Percentiles rank a stretch among this genome's conserved stretches.
These are phyloP conservation scores for Patella ulyssiponensis DNA, from an alignment of 2,888 invertebrate species.

Conservation along the genomic window DNA sequence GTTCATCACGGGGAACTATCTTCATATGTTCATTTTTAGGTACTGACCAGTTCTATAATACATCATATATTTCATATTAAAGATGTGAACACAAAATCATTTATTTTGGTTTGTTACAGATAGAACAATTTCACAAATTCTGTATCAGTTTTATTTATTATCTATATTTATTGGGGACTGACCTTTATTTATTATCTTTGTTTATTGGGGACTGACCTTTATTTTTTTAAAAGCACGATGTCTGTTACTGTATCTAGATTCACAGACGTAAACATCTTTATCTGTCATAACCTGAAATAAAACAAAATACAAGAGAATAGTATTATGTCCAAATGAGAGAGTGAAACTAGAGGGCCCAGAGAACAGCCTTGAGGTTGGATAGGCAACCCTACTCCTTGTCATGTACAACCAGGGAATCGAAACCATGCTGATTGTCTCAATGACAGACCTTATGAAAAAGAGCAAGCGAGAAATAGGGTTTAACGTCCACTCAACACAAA, in stretches of 20 bases:
- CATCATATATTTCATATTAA: not conserved
- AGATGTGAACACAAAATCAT: not conserved
- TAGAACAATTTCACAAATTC: too few species aligned
- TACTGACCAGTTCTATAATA: constrained; percentile 73
- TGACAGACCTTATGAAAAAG: too few species aligned
- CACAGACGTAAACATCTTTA: constrained; percentile 96
- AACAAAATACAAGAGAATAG: not conserved
- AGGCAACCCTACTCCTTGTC: too few species aligned
- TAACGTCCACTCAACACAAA: not conserved
- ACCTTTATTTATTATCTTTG: too few species aligned
- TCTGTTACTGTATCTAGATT: constrained; percentile 91
- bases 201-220: constrained; percentile 65
- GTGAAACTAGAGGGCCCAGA: not conserved
- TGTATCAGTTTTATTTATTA: too few species aligned
- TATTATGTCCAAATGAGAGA: too few species aligned
- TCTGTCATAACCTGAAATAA: constrained; percentile 81
- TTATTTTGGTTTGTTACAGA: too few species aligned
- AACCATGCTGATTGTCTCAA: too few species aligned
- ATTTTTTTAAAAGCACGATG: constrained; percentile 94
- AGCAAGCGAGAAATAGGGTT: too few species aligned
- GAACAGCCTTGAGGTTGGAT: too few species aligned
- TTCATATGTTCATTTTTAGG: constrained; percentile 81
- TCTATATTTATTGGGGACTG: too few species aligned
- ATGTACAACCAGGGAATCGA: too few species aligned
- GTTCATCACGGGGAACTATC: constrained; percentile 80